Conservation (phyloP, 2,113 vertebrate genomes). For the Falcunculus frontatus region DNA sequence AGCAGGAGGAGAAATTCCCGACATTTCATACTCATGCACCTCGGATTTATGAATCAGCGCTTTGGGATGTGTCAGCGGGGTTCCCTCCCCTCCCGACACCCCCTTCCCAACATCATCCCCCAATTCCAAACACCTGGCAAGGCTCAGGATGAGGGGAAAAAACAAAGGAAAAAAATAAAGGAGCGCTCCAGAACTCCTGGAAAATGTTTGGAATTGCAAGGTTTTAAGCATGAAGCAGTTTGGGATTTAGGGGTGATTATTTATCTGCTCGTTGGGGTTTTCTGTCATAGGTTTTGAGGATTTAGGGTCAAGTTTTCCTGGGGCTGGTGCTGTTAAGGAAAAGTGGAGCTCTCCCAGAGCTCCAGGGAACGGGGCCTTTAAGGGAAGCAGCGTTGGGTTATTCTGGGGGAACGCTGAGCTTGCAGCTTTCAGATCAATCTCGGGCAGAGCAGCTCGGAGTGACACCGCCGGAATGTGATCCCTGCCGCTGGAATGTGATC, state of each 20-base stretch:
- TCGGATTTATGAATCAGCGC: not conserved
- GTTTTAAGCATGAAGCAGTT: not conserved
- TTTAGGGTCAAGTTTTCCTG: not conserved
- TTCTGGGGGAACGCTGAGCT: not conserved
- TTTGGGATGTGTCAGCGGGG: not conserved
- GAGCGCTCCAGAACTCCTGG: not conserved
- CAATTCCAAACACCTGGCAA: not conserved
- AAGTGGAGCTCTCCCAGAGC: not conserved
- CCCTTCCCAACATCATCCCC: not conserved
- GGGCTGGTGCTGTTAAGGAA: not conserved
- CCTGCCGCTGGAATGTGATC: not conserved
- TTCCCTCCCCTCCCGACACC: not conserved
- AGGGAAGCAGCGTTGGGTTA: not conserved
- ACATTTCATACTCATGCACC: fast-evolving
- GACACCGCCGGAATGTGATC: fast-evolving
- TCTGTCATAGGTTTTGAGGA: not conserved
- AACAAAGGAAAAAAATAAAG: no score
- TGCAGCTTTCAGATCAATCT: not conserved
- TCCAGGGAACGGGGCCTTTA: not conserved
- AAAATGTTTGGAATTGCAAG: not conserved
- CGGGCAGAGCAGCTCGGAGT: not conserved
- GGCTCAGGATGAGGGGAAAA: not conserved
- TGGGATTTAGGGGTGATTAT: not conserved
- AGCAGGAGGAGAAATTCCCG: not conserved
- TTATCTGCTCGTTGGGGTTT: not conserved